Evolutionary conservation across 2,888 invertebrate genomes (phyloP), one percentile per base, ranked within the genome.

Genomic region (Marronus borbonicus): DNA sequence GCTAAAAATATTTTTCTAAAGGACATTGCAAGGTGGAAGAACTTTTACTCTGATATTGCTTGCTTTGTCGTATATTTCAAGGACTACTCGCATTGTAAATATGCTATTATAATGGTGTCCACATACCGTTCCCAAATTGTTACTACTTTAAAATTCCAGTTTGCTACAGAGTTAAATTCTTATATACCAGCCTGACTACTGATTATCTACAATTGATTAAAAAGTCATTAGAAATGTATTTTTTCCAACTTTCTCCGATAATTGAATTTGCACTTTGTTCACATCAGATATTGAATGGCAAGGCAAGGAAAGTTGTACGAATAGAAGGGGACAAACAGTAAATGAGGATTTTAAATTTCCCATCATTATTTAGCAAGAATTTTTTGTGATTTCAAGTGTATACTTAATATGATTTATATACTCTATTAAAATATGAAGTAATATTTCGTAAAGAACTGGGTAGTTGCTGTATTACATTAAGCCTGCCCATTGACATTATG

Each of bases 1-100:
- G 62, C 62, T 62, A 62, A 62, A 62, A 62, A 62, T 66, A 52
- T 20, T 55, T 68, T 49, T 24, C 60, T 76, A 76, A 60, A 78
- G 76, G 78, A 78, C 78, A 76, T 60, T n/a, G 31, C 78, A 78
- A 78, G 78, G 78, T 78, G 76, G 78, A 52, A 69, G 76, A 52
- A 78, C 78, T 69, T 76, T 78, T 78, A 78, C 78, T 78, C 75
- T 68, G 78, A 75, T 74, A 55, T 39, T 77, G 62, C 58, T 44
- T 24, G 62, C 64, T 68, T 72, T 44, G 39, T 64, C 20, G 72
- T 58, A 70, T 77, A 49, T 70, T 77, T 77, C 77, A 62, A 77
- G 64, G 77, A 58, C 76, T 39, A n/a, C 36, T 64, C 50, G 39
- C 44, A 20, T 17, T 66, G 8, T 55, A 55, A 60, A 62, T 44